Evolutionary conservation across 1,140 invertebrate genomes (phyloP).

Genomic region (Pseudoatta argentina): DNA sequence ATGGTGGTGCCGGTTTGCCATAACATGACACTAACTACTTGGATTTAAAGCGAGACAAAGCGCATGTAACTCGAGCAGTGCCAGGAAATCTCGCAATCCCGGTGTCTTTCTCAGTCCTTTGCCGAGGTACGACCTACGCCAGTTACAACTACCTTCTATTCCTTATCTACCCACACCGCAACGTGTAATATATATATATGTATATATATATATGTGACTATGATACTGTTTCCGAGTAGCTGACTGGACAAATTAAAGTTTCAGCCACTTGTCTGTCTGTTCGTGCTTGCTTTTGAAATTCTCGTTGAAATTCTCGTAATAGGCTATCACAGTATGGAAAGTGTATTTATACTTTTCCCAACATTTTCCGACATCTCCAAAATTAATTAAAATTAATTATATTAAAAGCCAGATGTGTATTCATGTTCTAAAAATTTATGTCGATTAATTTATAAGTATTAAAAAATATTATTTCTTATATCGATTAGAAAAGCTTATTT

Average conservation of each 20-base stretch:
- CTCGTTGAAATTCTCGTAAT: slow-evolving; percentile 33
- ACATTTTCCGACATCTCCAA: neutral
- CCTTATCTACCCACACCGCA: neutral
- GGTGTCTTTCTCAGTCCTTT: slow-evolving; percentile 28
- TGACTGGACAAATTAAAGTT: slow-evolving; percentile 58
- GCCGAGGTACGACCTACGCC: slow-evolving; percentile 22
- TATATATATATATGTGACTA: neutral
- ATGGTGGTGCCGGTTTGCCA: slow-evolving; percentile 65
- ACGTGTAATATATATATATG: too few species aligned
- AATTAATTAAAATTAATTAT: neutral
- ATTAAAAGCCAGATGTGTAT: neutral
- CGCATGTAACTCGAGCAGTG: slow-evolving; percentile 78
- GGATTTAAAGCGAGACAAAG: slow-evolving; percentile 82
- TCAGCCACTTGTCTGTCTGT: slow-evolving; percentile 35
- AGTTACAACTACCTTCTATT: slow-evolving; percentile 29
- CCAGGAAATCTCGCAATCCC: slow-evolving; percentile 82
- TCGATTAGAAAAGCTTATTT: neutral
- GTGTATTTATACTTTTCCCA: neutral
- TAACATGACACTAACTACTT: slow-evolving; percentile 81
- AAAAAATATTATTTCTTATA: neutral
- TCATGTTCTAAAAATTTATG: neutral
- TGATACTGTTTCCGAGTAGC: slow-evolving; percentile 45
- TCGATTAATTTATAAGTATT: neutral
- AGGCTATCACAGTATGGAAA: slow-evolving; percentile 12
- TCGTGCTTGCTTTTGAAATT: slow-evolving; percentile 44